Evolutionary conservation across 2,797 vertebrate genomes (phyloP).

Genomic region (Moxostoma hubbsi): DNA sequence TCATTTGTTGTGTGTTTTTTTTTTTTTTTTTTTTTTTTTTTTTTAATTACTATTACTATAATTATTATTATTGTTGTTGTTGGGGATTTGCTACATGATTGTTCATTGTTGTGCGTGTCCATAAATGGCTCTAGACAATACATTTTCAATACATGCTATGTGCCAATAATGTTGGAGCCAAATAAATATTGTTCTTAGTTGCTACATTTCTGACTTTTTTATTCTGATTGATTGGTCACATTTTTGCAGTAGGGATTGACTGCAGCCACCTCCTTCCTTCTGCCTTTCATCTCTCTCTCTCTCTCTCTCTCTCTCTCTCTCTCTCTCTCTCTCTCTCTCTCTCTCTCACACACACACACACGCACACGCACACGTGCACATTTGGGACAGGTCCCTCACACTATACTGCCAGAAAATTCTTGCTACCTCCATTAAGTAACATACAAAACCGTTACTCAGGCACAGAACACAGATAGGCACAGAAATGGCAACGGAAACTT

Average conservation of each 20-base stretch:
- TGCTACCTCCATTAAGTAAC: not conserved
- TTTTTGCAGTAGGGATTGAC: not conserved
- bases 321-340: not conserved
- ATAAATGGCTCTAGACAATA: constrained; percentile 64
- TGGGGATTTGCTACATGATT: constrained; percentile 59
- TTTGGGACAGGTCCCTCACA: not conserved
- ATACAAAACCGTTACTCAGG: not conserved
- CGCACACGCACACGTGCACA: not conserved
- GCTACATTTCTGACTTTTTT: constrained; percentile 9
- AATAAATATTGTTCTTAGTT: constrained; percentile 77
- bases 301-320: not conserved
- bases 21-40: too few species aligned
- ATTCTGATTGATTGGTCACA: not conserved
- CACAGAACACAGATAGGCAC: not conserved
- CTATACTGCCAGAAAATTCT: constrained; percentile 12
- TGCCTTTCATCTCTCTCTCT: not conserved
- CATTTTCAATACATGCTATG: constrained; percentile 71
- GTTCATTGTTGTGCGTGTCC: constrained; percentile 65
- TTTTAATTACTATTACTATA: not conserved
- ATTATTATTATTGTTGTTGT: constrained; percentile 29
- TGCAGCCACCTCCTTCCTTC: not conserved
- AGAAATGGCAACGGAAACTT: constrained; percentile 70
- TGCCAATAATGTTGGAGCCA: constrained; percentile 78
- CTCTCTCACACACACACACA: too few species aligned
- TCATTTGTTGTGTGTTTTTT: not conserved